Evolutionary conservation across 92 coral and sea anemone genomes (phyloP), one percentile per base, ranked within the genome.

Genomic region (Pocillopora grandis): DNA sequence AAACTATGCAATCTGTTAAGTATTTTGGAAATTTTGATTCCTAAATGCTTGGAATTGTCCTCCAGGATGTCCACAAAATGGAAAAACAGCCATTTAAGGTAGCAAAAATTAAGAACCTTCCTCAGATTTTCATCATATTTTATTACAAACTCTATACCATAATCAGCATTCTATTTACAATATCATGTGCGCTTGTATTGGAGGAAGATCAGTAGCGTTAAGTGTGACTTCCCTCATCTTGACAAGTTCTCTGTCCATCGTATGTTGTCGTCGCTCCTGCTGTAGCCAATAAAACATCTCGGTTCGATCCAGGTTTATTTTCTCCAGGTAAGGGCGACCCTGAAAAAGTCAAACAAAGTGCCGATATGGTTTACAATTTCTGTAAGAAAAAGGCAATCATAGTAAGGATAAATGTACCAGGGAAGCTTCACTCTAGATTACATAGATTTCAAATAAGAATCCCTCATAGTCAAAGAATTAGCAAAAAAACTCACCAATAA

Each of bases 271-370:
- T 59, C 99, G 87, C 66, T 94, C 99, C 62, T 96, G 98, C 58
- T 96, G 99, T 9, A 96, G 79, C 99, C 99, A 96, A 78, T 96
- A 96, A 76, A 96, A 87, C 99, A 96, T 96, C 75, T 96, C 99
- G 62, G 99, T 96, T 62, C 99, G 97, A 73, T 96, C 98, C 66
- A 82, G 83, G 76, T 89, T 90, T 70, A 96, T 93, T 80, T 96
- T 96, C 62, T 92, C 99, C 37, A 94, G 49, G 76, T 93, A 96
- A 4, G 98, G 95, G 62, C 99, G 97, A 69, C 99, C 99, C 99
- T 96, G 20, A 8, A 10, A 58, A 83, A 12, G 16, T 9, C 7
- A 71, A 10, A 10, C 27, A 33, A 66, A 66, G 18, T 15, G 12
- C 42, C 71, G 11, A 19, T 66, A 66, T 0, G 37, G 19, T 66